Conservation (phyloP, 2,113 vertebrate genomes). For the Pundamilia nyererei region DNA sequence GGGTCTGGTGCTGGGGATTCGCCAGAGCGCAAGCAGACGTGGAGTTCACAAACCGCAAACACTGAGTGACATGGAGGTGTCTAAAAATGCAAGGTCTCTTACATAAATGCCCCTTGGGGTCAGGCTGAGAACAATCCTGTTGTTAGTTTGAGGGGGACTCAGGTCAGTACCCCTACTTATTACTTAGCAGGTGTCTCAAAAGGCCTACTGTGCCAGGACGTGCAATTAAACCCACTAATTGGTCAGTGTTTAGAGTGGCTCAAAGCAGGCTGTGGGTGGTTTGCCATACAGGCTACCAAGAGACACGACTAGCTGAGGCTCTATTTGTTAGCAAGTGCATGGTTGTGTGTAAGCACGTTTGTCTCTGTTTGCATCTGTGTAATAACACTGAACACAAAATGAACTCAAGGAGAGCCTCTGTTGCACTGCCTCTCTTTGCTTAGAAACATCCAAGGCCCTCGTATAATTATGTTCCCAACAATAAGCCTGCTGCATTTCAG, state of each 20-base stretch:
- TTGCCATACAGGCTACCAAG: neutral
- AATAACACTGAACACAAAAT: neutral
- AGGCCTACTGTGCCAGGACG: slow-evolving; percentile 8
- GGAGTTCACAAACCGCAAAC: slow-evolving; percentile 18
- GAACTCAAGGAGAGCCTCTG: neutral
- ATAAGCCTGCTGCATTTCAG: slow-evolving; percentile 6
- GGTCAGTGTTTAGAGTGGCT: slow-evolving; percentile 33
- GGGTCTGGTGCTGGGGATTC: slow-evolving; percentile 13
- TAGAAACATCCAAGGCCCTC: slow-evolving; percentile 28
- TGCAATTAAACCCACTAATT: slow-evolving; percentile 58
- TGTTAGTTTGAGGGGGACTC: neutral
- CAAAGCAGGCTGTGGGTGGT: slow-evolving; percentile 25
- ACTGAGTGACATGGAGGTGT: neutral
- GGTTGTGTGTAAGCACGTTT: neutral
- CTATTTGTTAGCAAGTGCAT: neutral
- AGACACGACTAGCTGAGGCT: neutral
- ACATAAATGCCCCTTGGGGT: neutral
- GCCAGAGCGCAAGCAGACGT: neutral
- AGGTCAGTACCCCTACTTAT: slow-evolving; percentile 23
- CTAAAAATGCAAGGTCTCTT: slow-evolving; percentile 1
- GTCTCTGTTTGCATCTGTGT: neutral
- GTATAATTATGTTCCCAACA: slow-evolving; percentile 9
- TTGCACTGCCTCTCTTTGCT: neutral
- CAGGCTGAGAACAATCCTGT: neutral
- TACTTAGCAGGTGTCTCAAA: slow-evolving; percentile 1